Evolutionary conservation across 2,113 vertebrate genomes (phyloP), one percentile per base, ranked within the genome.

Genomic region (Petroica traversi): DNA sequence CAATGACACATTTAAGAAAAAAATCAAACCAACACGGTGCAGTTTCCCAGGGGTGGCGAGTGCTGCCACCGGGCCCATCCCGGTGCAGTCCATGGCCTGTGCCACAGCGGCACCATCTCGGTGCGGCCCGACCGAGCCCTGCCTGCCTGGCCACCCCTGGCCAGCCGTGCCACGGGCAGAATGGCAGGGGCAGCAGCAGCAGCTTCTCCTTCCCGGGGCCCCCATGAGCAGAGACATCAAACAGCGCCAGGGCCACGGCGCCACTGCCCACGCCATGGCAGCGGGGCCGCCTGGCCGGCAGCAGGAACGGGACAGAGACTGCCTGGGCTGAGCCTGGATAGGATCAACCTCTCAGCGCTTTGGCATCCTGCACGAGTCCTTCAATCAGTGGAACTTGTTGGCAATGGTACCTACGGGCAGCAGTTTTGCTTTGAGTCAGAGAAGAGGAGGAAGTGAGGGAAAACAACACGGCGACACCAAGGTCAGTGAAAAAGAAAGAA

Each of bases 211-310:
- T 26, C 16, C 11, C 26, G 12, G 26, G 12, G 9, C 10, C 31
- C 31, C 1, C 14, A 24, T 9, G 14, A 20, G 25, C 31, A 45
- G 41, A 45, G 41, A 11, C 3, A 6, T 66, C 11, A 7, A n/a
- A 46, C 3, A 19, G 43, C 5, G 1, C 43, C 63, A 19, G 41
- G 2, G 11, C 16, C 15, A 10, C 9, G 14, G 9, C 6, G 38
- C 61, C 59, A 28, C 36, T 8, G 59, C 59, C 59, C 7, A 18
- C 8, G 0, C 2, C 1, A 62, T 22, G 38, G 26, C 4, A 0
- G 19, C 28, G 7, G 26, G 38, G 28, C 9, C 5, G 4, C 61
- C 19, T 22, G 38, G 19, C 61, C 38, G 7, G 13, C 3, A 0
- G 28, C 9, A 9, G 9, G 7, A 41, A 31, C 59, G 15, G 8